phyloP scores from a whole-genome alignment of 2,888 invertebrate species.

The Beris chalybata region DNA sequence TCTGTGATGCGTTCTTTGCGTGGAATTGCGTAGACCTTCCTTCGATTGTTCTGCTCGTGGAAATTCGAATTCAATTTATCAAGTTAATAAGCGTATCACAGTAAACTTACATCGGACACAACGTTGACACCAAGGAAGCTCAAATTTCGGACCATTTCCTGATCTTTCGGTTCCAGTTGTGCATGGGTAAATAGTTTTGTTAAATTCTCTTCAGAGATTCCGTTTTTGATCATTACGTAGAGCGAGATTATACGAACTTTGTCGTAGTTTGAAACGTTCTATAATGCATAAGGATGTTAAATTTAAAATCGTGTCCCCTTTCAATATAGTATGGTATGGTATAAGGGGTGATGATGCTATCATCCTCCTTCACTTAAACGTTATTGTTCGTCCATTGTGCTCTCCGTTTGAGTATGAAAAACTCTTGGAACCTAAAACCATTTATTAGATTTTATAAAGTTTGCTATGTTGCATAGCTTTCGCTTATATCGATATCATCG shows the following conservation, averaged over 20 bases:
- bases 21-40: slow-evolving; percentile 84
- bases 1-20: slow-evolving; percentile 96
- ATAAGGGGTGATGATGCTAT: no score
- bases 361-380: no score
- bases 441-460: no score
- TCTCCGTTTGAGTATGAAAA: no score
- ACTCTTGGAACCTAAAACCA: no score
- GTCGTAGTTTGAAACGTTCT: slow-evolving; percentile 80
- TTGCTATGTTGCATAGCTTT: no score
- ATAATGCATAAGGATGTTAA: slow-evolving; percentile 42
- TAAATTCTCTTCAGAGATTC: slow-evolving; percentile 97
- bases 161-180: slow-evolving; percentile 90
- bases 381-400: no score
- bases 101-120: slow-evolving; percentile 81
- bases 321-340: no score
- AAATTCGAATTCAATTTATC: background rate
- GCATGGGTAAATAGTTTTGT: slow-evolving; percentile 98
- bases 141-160: slow-evolving; percentile 94
- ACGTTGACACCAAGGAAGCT: slow-evolving; percentile 93
- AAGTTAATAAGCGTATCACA: background rate
- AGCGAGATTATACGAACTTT: slow-evolving; percentile 97
- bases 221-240: slow-evolving; percentile 98
- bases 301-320: background rate
- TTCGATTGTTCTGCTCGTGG: slow-evolving; percentile 69
- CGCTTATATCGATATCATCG: no score